A percentile compares a stretch with the other conserved stretches of the same genome.
phyloP scores from a whole-genome alignment of 2,888 invertebrate genomes.

The Omphaloscelis lunosa region DNA sequence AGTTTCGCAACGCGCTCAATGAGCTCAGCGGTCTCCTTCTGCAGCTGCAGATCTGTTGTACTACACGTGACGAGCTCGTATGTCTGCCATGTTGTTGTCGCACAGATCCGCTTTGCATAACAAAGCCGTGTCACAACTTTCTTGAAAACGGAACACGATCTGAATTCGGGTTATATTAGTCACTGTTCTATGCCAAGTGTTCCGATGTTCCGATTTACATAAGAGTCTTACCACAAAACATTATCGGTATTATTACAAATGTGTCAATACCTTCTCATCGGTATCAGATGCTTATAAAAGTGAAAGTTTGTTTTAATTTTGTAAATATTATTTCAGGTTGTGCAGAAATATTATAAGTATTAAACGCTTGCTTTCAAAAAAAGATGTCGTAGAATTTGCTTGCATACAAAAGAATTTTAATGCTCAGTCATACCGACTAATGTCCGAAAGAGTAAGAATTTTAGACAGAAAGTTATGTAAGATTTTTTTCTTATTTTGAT shows the following conservation, averaged over 20 bases:
- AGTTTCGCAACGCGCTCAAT: slow-evolving; percentile 34
- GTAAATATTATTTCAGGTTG: slow-evolving; percentile 58
- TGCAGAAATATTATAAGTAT: slow-evolving; percentile 38
- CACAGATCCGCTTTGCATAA: slow-evolving; percentile 85
- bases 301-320: slow-evolving; percentile 70
- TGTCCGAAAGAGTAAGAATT: slow-evolving; percentile 61
- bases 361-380: slow-evolving; percentile 49
- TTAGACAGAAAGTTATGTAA: slow-evolving; percentile 71
- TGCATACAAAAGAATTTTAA: slow-evolving; percentile 60
- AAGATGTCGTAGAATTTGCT: slow-evolving; percentile 48
- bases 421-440: slow-evolving; percentile 67
- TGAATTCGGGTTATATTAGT: slow-evolving; percentile 82
- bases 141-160: slow-evolving; percentile 79
- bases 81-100: slow-evolving; percentile 14
- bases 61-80: slow-evolving; percentile 28
- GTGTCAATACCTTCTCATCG: slow-evolving; percentile 58
- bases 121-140: slow-evolving; percentile 80
- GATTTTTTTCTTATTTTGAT: slow-evolving; percentile 64
- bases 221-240: slow-evolving; percentile 76
- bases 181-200: slow-evolving; percentile 75
- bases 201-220: slow-evolving; percentile 79
- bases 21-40: slow-evolving; percentile 9
- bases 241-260: slow-evolving; percentile 74
- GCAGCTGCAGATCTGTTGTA: slow-evolving; percentile 46
- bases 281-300: slow-evolving; percentile 57